Evolutionary conservation across 2,797 vertebrate genomes (phyloP), one percentile per base, ranked within the genome.

Genomic region (Podarcis lilfordi): DNA sequence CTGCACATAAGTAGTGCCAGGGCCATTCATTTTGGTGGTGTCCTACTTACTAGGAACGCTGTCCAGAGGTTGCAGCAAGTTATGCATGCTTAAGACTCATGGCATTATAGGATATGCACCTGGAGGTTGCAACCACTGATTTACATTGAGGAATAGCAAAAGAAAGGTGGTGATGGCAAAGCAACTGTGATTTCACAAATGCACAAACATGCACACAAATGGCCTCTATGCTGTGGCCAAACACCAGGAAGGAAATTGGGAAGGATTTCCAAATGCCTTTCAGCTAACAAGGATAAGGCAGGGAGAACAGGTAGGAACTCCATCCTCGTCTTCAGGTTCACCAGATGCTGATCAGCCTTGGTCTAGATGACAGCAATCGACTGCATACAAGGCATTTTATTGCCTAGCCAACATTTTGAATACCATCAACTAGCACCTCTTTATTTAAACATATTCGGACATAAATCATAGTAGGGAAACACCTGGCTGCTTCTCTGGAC

Each of bases 381-480:
- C 1, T 80, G 37, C 40, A n/a, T 32, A 37, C 19, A 45, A 85
- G 37, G 10, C 23, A 66, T 85, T 89, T 81, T n/a, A 85, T 64
- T 68, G 77, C 50, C 64, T 77, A 81, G 88, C 61, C 50, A 85
- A 15, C n/a, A 85, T 35, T 89, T 45, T 64, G n/a, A 80, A 66
- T 80, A 37, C 29, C 68, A 43, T 50, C 25, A 29, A 45, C 50
- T 66, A 80, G 88, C 50, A 80, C 37, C 82, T 84, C 55, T 84
- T 80, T 43, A 79, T 79, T 69, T 85, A 80, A 85, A 89, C 55
- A 74, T 64, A 64, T 74, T 37, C 23, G 74, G 37, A 85, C 68
- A 77, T 78, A 88, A 85, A 66, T 27, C 27, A 74, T 84, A 74
- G 37, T n/a, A 71, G 81, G 89, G 78, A 85, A 87, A 89, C 83